Conservation (phyloP, 2,113 vertebrate genomes). For the Origma solitaria region DNA sequence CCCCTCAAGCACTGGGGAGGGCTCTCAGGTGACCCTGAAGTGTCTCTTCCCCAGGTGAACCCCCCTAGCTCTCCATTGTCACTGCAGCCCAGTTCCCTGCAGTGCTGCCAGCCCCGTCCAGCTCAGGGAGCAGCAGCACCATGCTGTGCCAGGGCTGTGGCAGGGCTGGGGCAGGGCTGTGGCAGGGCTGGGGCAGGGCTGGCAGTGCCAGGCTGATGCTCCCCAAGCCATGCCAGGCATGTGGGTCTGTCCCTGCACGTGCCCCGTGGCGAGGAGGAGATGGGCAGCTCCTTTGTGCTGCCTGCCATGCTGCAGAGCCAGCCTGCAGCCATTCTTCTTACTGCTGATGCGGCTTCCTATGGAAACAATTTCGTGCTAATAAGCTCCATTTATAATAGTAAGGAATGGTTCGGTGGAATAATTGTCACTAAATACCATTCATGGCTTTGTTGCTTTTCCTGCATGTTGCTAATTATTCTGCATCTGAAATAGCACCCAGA, state of each 20-base stretch:
- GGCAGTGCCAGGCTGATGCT: not conserved
- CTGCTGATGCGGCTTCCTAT: slow-evolving; percentile 77
- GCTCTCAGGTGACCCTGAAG: not conserved
- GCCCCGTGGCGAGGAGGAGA: not conserved
- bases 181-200: not conserved
- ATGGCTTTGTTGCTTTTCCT: slow-evolving; percentile 78
- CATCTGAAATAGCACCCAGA: slow-evolving; percentile 76
- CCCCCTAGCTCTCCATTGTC: not conserved
- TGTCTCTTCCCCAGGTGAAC: not conserved
- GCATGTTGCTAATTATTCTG: slow-evolving; percentile 73
- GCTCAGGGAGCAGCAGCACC: not conserved
- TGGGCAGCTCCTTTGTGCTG: slow-evolving; percentile 56
- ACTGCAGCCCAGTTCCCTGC: not conserved
- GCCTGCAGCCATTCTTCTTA: slow-evolving; percentile 74
- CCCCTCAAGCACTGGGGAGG: not conserved
- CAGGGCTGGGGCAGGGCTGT: no score
- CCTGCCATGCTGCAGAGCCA: slow-evolving; percentile 51
- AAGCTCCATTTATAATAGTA: slow-evolving; percentile 79
- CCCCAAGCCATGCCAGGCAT: fast-evolving
- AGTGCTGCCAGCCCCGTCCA: not conserved
- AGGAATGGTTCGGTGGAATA: slow-evolving; percentile 76
- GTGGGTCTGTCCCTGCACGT: not conserved
- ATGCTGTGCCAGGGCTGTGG: fast-evolving
- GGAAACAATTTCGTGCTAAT: slow-evolving; percentile 80
- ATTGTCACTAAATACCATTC: slow-evolving; percentile 80